Conservation (phyloP, 2,797 vertebrate genomes). For the Podarcis siculus region DNA sequence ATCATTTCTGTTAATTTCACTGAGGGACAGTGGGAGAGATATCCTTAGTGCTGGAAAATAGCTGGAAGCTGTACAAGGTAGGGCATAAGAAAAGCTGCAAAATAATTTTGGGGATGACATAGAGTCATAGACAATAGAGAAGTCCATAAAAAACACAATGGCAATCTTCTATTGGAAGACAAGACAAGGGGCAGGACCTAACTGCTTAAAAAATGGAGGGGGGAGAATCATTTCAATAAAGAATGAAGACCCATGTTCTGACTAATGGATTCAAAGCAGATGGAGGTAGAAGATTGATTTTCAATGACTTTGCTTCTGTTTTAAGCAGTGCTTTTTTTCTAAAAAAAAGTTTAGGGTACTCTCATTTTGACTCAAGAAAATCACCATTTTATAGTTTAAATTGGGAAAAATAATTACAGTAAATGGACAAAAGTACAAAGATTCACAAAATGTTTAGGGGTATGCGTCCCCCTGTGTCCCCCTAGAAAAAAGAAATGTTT, state of each 20-base stretch:
- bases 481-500: neutral
- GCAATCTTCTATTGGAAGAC: neutral
- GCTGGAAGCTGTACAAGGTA: neutral
- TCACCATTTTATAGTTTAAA: no score
- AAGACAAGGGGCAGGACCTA: neutral
- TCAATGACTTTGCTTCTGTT: neutral
- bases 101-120: neutral
- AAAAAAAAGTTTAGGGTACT: no score
- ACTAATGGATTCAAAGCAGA: neutral
- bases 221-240: neutral
- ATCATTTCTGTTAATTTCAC: neutral
- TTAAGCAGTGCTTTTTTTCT: neutral
- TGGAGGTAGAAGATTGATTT: neutral
- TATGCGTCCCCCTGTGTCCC: no score
- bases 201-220: neutral
- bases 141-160: neutral
- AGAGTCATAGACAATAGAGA: neutral
- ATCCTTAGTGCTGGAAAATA: neutral
- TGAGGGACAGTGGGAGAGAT: neutral
- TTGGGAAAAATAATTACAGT: no score
- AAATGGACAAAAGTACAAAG: no score
- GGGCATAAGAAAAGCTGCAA: neutral
- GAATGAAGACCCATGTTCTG: neutral
- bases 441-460: no score
- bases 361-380: no score